Percentiles rank a stretch among this genome's conserved stretches.
These are phyloP conservation scores for Holocentrus rufus DNA, from an alignment of 2,797 vertebrate genomes.

Conservation along the genomic window DNA sequence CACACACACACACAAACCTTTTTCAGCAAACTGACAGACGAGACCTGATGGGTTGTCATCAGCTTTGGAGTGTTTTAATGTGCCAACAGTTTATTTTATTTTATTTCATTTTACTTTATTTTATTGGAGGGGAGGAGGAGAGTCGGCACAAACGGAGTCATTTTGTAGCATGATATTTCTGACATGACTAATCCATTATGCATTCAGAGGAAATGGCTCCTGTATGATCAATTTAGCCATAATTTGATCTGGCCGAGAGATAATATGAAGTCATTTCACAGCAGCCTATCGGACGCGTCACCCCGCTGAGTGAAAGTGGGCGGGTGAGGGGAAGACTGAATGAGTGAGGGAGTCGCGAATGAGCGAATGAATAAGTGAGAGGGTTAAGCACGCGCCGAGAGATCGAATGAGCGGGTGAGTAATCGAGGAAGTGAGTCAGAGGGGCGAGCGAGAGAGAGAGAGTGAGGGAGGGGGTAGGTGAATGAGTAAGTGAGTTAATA, in stretches of 20 bases:
- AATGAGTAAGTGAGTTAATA: not conserved
- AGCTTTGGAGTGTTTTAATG: conserved; percentile 1
- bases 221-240: conserved; percentile 24
- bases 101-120: no score
- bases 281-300: conserved; percentile 10
- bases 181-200: conserved; percentile 11
- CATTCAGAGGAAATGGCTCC: conserved; percentile 17
- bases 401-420: not conserved
- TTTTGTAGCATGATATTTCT: conserved; percentile 1
- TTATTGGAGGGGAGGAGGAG: conserved; percentile 7
- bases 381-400: no score
- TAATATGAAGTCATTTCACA: conserved; percentile 26
- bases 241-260: conserved; percentile 40
- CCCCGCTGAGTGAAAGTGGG: not conserved
- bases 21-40: not conserved
- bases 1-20: not conserved
- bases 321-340: conserved; percentile 2
- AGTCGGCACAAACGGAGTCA: not conserved
- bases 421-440: no score
- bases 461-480: not conserved
- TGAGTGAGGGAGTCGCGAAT: conserved; percentile 26
- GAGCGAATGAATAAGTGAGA: conserved; percentile 16
- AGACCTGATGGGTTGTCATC: conserved; percentile 8
- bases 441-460: conserved; percentile 16
- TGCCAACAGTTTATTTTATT: conserved; percentile 6